Conservation (phyloP, 1,140 invertebrate genomes). For the Brachionus sp. region DNA sequence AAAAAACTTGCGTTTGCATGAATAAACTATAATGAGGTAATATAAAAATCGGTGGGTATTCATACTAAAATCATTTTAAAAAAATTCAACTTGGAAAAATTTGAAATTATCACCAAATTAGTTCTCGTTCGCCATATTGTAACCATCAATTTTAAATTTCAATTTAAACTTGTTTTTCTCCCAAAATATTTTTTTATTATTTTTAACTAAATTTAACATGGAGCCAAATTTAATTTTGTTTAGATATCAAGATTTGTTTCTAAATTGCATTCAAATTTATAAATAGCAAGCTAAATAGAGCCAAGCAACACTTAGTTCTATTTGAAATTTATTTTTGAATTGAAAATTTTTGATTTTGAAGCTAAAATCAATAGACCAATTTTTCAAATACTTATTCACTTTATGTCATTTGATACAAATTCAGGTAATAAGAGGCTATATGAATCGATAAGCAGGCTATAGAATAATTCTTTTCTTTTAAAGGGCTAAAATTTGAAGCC, state of each 20-base stretch:
- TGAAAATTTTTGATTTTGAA: constrained; percentile 18
- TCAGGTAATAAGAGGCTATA: not conserved
- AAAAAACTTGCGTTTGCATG: not conserved
- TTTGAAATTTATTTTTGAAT: not conserved
- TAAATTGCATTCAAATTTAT: not conserved
- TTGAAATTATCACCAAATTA: not conserved
- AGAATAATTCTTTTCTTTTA: not conserved
- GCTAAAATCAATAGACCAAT: not conserved
- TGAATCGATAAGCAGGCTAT: not conserved
- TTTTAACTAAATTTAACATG: not conserved
- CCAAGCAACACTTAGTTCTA: not conserved
- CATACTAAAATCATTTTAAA: not conserved
- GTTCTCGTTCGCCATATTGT: not conserved
- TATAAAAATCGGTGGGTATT: not conserved
- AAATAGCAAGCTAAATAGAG: not conserved
- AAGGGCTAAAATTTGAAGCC: constrained; percentile 32
- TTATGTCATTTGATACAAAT: constrained; percentile 38
- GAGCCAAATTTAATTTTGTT: not conserved
- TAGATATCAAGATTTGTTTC: not conserved
- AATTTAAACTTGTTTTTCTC: not conserved
- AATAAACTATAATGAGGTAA: not conserved
- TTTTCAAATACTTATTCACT: constrained; percentile 17
- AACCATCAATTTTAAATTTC: not conserved
- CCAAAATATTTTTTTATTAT: not conserved
- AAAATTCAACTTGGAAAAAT: not conserved